Percentiles rank a stretch among this genome's conserved stretches.
Conservation (phyloP, 2,888 invertebrate genomes). For the Ditula angustiorana region DNA sequence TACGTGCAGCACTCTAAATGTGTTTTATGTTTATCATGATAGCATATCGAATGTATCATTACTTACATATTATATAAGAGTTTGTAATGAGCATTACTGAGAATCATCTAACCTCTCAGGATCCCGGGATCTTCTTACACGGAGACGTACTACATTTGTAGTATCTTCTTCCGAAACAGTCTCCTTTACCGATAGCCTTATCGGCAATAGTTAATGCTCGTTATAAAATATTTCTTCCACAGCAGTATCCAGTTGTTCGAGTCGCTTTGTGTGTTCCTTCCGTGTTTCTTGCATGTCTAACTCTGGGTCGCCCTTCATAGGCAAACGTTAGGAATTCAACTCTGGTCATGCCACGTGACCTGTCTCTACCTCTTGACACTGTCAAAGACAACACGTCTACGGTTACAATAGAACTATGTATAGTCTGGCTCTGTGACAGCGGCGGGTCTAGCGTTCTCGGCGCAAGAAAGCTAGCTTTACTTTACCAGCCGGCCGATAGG, state of each 20-base stretch:
- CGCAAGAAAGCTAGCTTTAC: too few species aligned
- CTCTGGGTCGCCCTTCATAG: slow-evolving; percentile 74
- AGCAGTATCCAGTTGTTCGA: slow-evolving; percentile 54
- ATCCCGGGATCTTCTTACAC: background rate
- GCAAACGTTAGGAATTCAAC: slow-evolving; percentile 15
- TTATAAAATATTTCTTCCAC: slow-evolving; percentile 60
- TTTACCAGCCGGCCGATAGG: too few species aligned
- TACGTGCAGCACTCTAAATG: slow-evolving; percentile 7
- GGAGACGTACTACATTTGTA: too few species aligned
- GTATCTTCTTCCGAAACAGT: background rate
- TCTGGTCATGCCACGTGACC: background rate
- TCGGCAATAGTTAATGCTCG: slow-evolving; percentile 49
- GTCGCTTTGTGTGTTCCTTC: slow-evolving; percentile 74
- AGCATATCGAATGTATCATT: slow-evolving; percentile 8
- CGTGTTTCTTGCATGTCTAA: slow-evolving; percentile 76
- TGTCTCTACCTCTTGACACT: background rate
- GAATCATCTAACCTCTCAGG: too few species aligned
- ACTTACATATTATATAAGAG: slow-evolving; percentile 22
- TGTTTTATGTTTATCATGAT: slow-evolving; percentile 11
- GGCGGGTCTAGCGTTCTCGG: background rate
- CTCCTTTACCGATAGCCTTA: background rate
- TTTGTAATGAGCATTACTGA: slow-evolving; percentile 40
- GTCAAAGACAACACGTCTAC: background rate
- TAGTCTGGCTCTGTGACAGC: background rate
- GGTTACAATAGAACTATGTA: background rate